Percentiles rank a stretch among this genome's conserved stretches.
Evolutionary conservation across 2,797 vertebrate genomes (phyloP).

Genomic region (Lemur catta): DNA sequence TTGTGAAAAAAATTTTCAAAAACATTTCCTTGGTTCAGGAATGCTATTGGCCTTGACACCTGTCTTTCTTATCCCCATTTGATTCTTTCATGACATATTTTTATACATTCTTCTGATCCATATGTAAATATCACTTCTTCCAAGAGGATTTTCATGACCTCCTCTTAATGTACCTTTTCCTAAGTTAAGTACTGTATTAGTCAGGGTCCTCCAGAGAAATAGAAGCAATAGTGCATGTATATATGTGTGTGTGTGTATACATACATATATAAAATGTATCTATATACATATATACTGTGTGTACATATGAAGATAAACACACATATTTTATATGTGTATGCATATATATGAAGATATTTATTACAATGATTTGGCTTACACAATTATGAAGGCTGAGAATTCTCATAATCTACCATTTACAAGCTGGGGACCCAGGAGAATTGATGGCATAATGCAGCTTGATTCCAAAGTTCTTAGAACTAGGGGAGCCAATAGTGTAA

Average conservation of each 20-base stretch:
- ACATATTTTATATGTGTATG: too few species aligned
- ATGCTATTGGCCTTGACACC: not conserved
- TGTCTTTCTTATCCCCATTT: not conserved
- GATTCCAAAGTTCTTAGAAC: not conserved
- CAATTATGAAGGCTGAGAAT: not conserved
- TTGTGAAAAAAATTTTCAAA: not conserved
- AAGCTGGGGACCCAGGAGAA: not conserved
- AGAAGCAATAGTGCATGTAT: not conserved
- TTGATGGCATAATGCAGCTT: not conserved
- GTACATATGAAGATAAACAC: too few species aligned
- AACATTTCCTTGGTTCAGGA: not conserved
- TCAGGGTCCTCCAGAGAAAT: not conserved
- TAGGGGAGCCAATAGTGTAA: not conserved
- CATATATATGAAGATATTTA: not conserved
- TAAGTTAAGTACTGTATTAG: not conserved
- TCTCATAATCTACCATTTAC: not conserved
- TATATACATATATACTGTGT: not conserved
- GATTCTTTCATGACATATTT: not conserved
- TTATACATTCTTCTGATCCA: not conserved
- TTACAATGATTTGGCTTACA: not conserved
- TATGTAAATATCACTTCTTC: not conserved
- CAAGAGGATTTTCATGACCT: not conserved
- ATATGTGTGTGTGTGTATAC: too few species aligned
- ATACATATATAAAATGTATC: too few species aligned
- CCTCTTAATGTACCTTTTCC: not conserved